phyloP scores from a whole-genome alignment of 1,140 invertebrate genomes.

The Drosophila equinoxialis region DNA sequence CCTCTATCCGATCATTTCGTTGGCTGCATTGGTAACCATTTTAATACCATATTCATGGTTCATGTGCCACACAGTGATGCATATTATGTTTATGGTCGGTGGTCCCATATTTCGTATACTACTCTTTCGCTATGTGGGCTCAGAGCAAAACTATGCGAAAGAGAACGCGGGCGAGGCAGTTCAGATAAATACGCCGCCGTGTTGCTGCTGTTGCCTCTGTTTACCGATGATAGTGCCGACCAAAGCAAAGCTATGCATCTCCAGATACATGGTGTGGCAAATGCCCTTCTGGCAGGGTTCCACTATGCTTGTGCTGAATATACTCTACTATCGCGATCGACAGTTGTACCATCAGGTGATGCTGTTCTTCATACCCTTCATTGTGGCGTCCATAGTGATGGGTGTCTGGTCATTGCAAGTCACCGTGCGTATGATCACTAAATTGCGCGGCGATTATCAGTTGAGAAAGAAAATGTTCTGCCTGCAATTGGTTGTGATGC shows the following conservation, averaged over 20 bases:
- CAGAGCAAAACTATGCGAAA: constrained; percentile 73
- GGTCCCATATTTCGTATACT: constrained; percentile 64
- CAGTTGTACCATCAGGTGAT: constrained; percentile 59
- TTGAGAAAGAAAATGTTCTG: constrained; percentile 79
- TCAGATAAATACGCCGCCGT: constrained; percentile 69
- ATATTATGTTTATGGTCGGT: constrained; percentile 75
- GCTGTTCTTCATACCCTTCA: constrained; percentile 76
- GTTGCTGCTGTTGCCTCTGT: constrained; percentile 71
- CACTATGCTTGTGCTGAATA: constrained; percentile 77
- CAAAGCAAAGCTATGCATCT: constrained; percentile 64
- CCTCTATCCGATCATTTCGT: constrained; percentile 73
- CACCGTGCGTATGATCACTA: constrained; percentile 69
- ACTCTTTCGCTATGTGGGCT: constrained; percentile 70
- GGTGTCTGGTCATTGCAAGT: constrained; percentile 78
- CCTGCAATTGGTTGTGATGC: constrained; percentile 70
- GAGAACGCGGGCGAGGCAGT: constrained; percentile 63
- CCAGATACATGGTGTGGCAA: constrained; percentile 76
- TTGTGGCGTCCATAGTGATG: constrained; percentile 63
- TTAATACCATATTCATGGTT: constrained; percentile 74
- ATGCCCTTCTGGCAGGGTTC: constrained; percentile 79
- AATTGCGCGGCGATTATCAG: constrained; percentile 63
- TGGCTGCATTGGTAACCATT: constrained; percentile 73
- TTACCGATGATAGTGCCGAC: constrained; percentile 67
- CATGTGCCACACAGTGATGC: constrained; percentile 79
- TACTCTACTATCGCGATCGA: constrained; percentile 68